phyloP scores from a whole-genome alignment of 2,888 invertebrate genomes.

The Eretmocerus hayati region DNA sequence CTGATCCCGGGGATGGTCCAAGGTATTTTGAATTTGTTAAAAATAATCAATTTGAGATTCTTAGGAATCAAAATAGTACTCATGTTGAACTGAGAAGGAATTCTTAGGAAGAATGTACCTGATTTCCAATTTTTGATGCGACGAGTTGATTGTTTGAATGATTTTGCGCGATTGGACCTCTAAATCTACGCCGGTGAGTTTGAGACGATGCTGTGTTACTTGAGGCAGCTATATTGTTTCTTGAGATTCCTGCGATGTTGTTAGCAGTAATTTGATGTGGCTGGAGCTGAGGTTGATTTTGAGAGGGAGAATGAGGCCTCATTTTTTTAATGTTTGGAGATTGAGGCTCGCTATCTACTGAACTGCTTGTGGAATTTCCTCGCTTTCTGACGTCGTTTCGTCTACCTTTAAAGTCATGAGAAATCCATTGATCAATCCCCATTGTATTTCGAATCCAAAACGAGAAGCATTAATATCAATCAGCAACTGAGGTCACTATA shows the following conservation, averaged over 20 bases:
- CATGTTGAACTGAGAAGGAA: too few relatives aligned
- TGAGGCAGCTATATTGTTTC: conserved; percentile 25
- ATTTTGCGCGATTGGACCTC: conserved; percentile 32
- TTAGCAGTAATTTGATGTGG: too few relatives aligned
- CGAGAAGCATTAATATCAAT: not conserved
- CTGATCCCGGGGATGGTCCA: too few relatives aligned
- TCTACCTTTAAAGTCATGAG: conserved; percentile 5
- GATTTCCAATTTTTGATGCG: conserved; percentile 26
- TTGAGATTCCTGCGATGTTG: too few relatives aligned
- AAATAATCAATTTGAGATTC: too few relatives aligned
- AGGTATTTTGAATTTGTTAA: too few relatives aligned
- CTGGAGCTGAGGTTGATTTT: too few relatives aligned
- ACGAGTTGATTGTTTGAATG: conserved; percentile 32
- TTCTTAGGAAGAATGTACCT: too few relatives aligned
- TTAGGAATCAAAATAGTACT: too few relatives aligned
- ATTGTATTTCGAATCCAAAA: not conserved
- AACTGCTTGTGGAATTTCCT: conserved; percentile 51
- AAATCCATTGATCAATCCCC: too few relatives aligned
- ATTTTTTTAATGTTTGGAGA: conserved; percentile 48
- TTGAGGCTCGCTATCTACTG: conserved; percentile 49
- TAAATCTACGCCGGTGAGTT: conserved; percentile 31
- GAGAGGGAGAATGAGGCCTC: conserved; percentile 32
- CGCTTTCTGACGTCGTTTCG: conserved; percentile 40
- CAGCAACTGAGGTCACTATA: not conserved
- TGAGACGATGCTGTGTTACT: conserved; percentile 23